Conservation (phyloP, 2,797 vertebrate species). For the Sciurus vulgaris region DNA sequence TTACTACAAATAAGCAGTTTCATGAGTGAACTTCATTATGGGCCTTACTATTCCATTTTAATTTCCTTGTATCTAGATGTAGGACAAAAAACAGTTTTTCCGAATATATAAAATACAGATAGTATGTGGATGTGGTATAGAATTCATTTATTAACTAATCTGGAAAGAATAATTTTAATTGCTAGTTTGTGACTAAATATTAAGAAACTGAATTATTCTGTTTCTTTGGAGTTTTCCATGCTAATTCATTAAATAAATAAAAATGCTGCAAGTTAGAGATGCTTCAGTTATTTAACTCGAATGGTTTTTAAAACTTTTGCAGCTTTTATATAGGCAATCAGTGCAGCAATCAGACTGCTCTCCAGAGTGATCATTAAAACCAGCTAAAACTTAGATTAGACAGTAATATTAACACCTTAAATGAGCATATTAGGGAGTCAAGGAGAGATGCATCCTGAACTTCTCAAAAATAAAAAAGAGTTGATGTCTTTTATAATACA, state of each 20-base stretch:
- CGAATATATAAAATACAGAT: not conserved
- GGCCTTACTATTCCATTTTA: not conserved
- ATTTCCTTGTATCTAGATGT: not conserved
- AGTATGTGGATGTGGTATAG: not conserved
- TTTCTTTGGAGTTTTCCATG: not conserved
- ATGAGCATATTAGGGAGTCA: not conserved
- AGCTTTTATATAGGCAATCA: not conserved
- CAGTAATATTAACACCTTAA: not conserved
- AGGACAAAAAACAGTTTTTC: not conserved
- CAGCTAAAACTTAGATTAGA: not conserved
- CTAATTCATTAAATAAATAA: not conserved
- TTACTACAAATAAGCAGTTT: slow-evolving; percentile 48
- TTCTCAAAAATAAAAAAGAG: not conserved
- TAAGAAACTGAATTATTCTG: not conserved
- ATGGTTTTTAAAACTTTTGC: not conserved
- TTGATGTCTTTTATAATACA: not conserved
- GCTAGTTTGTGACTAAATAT: not conserved
- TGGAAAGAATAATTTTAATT: not conserved
- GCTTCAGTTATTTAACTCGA: slow-evolving; percentile 36
- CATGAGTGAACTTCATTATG: not conserved
- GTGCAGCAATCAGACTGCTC: not conserved
- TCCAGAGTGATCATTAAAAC: not conserved
- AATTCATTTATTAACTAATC: not conserved
- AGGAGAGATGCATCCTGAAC: not conserved
- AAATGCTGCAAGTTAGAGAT: not conserved